phyloP scores from a whole-genome alignment of 2,888 invertebrate species.

The Tromatobia lineatoria region DNA sequence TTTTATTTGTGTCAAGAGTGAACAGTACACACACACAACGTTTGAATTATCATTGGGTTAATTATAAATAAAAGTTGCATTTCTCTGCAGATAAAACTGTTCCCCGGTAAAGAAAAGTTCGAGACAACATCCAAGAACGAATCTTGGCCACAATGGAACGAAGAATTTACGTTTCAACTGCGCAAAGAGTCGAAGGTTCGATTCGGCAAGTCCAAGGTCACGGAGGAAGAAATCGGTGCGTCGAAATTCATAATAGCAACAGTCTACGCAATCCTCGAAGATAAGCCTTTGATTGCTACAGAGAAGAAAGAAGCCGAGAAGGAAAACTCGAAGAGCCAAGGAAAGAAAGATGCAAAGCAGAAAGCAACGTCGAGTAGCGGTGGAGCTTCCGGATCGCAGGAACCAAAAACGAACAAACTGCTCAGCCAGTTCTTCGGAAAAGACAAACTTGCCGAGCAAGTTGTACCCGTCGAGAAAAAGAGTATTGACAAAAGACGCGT shows the following conservation, averaged over 20 bases:
- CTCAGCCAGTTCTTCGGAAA: slow-evolving; percentile 87
- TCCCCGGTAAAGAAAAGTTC: slow-evolving; percentile 91
- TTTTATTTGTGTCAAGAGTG: background rate
- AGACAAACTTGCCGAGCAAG: slow-evolving; percentile 86
- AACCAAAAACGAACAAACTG: slow-evolving; percentile 84
- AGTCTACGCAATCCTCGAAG: slow-evolving; percentile 89
- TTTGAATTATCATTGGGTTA: background rate
- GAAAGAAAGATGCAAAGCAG: slow-evolving; percentile 76
- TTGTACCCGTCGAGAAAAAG: slow-evolving; percentile 85
- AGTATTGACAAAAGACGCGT: slow-evolving; percentile 89
- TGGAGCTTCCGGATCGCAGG: slow-evolving; percentile 75
- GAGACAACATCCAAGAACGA: slow-evolving; percentile 91
- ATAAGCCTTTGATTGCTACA: slow-evolving; percentile 85
- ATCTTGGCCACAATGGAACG: slow-evolving; percentile 93
- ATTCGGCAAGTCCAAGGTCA: slow-evolving; percentile 86
- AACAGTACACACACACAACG: background rate
- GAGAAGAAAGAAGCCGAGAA: slow-evolving; percentile 82
- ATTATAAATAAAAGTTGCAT: background rate
- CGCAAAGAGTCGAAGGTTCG: slow-evolving; percentile 86
- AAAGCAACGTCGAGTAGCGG: slow-evolving; percentile 71
- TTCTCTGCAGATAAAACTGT: slow-evolving; percentile 88
- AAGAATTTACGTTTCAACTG: slow-evolving; percentile 91
- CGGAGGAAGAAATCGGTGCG: slow-evolving; percentile 88
- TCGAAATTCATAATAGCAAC: slow-evolving; percentile 89
- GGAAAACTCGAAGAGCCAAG: slow-evolving; percentile 81